Conservation (phyloP, 2,888 invertebrate genomes). For the Chalcosyrphus nemorum region DNA sequence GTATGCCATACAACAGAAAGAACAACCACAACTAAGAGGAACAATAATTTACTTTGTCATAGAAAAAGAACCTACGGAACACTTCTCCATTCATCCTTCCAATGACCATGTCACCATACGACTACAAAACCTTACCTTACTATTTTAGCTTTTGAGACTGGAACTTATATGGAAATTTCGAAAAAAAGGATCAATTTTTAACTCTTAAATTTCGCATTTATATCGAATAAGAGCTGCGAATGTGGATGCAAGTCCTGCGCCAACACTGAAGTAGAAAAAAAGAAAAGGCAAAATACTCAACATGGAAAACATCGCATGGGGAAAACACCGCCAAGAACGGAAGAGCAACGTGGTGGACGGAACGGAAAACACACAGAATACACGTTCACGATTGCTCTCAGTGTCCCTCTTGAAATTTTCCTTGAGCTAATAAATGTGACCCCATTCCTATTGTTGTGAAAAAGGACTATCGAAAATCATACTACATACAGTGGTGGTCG, state of each 20-base stretch:
- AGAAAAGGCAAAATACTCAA: not conserved
- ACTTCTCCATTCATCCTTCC: slow-evolving; percentile 56
- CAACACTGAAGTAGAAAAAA: not conserved
- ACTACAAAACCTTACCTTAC: slow-evolving; percentile 43
- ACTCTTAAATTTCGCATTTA: slow-evolving; percentile 40
- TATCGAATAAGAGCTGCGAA: not conserved
- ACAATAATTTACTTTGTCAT: slow-evolving; percentile 59
- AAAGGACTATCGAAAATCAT: slow-evolving; percentile 69
- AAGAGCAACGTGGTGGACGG: slow-evolving; percentile 40
- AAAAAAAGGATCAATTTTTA: slow-evolving; percentile 12
- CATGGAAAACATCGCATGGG: slow-evolving; percentile 21
- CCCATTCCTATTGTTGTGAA: slow-evolving; percentile 71
- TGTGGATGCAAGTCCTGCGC: slow-evolving; percentile 39
- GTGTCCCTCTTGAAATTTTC: slow-evolving; percentile 64
- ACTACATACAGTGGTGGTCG: slow-evolving; percentile 18
- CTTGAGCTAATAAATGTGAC: slow-evolving; percentile 73
- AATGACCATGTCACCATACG: slow-evolving; percentile 58
- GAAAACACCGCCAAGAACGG: slow-evolving; percentile 29
- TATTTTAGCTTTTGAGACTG: slow-evolving; percentile 24
- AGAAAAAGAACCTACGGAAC: slow-evolving; percentile 43
- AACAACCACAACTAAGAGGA: slow-evolving; percentile 35
- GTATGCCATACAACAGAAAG: slow-evolving; percentile 56
- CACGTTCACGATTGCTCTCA: slow-evolving; percentile 38
- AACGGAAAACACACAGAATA: slow-evolving; percentile 5
- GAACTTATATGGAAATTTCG: slow-evolving; percentile 14